These are phyloP conservation scores for Oreochromis spilurus DNA, from an alignment of 2,113 vertebrate genomes.

Conservation along the genomic window DNA sequence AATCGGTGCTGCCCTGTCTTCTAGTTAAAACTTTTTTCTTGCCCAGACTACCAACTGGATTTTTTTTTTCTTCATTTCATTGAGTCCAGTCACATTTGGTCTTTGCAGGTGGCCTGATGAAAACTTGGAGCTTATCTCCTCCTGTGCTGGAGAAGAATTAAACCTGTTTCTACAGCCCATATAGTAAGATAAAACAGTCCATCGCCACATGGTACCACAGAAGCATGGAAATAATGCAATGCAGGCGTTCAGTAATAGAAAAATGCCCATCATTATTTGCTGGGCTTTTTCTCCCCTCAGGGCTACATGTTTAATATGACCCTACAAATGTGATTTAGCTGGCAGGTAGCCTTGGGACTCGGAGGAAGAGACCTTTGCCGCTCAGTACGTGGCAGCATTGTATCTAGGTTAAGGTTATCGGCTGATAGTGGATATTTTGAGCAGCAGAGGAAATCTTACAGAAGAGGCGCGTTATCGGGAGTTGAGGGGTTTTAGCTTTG, in stretches of 20 bases:
- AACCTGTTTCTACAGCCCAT: background rate
- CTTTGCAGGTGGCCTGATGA: slow-evolving; percentile 16
- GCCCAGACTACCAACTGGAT: background rate
- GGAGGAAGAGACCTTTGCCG: slow-evolving; percentile 16
- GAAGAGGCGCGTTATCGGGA: background rate
- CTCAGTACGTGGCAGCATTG: background rate
- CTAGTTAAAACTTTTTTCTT: background rate
- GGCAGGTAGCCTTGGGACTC: slow-evolving; percentile 41
- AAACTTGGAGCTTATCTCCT: slow-evolving; percentile 38
- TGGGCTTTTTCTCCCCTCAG: slow-evolving; percentile 25
- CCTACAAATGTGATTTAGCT: slow-evolving; percentile 60
- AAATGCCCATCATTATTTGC: slow-evolving; percentile 46
- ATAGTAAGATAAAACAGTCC: slow-evolving; percentile 10
- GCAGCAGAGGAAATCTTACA: background rate
- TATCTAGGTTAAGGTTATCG: slow-evolving; percentile 51
- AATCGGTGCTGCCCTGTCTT: background rate
- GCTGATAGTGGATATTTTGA: background rate
- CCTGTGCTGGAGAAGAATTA: slow-evolving; percentile 5
- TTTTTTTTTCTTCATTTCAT: background rate
- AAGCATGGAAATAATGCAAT: slow-evolving; percentile 18
- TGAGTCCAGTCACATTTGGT: slow-evolving; percentile 4
- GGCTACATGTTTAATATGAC: slow-evolving; percentile 54
- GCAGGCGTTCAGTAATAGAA: slow-evolving; percentile 13
- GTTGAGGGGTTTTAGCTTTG: background rate
- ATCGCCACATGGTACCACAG: slow-evolving; percentile 17